Percentiles rank a stretch among this genome's conserved stretches.
Evolutionary conservation across 1,140 invertebrate species (phyloP).

Genomic region (Helicorthomorpha holstii): DNA sequence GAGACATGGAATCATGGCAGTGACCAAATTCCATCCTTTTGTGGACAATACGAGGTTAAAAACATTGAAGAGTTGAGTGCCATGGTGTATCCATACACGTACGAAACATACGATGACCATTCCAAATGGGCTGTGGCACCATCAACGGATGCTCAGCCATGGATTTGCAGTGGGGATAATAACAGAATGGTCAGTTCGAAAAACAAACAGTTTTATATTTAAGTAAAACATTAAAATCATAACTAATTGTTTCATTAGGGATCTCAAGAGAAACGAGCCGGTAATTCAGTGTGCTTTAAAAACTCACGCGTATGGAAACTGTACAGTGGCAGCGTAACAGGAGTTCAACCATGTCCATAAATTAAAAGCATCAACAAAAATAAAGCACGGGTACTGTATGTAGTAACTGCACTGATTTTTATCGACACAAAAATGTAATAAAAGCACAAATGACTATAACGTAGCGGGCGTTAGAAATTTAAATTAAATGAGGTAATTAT

Average conservation of each 20-base stretch:
- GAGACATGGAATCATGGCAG: conserved; percentile 76
- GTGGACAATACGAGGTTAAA: conserved; percentile 37
- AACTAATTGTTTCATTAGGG: background rate
- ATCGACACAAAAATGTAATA: too few species aligned
- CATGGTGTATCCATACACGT: conserved; percentile 27
- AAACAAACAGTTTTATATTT: background rate
- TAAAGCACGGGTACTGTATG: too few species aligned
- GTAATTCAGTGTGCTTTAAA: background rate
- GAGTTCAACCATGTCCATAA: background rate
- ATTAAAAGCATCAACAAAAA: too few species aligned
- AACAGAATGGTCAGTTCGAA: conserved; percentile 55
- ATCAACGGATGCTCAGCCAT: conserved; percentile 30
- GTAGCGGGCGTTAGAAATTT: too few species aligned
- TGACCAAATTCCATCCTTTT: conserved; percentile 49
- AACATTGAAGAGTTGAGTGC: conserved; percentile 45
- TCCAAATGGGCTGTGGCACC: conserved; percentile 75
- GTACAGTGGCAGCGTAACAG: background rate
- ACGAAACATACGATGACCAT: conserved; percentile 63
- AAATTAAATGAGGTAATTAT: too few species aligned
- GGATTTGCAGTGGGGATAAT: conserved; percentile 81
- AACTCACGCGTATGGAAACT: background rate
- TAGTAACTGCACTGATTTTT: too few species aligned
- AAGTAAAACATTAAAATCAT: background rate
- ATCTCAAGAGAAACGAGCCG: background rate
- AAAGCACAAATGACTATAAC: too few species aligned